These are phyloP conservation scores for Lycia hirtaria DNA, from an alignment of 2,888 invertebrate species.

Conservation along the genomic window DNA sequence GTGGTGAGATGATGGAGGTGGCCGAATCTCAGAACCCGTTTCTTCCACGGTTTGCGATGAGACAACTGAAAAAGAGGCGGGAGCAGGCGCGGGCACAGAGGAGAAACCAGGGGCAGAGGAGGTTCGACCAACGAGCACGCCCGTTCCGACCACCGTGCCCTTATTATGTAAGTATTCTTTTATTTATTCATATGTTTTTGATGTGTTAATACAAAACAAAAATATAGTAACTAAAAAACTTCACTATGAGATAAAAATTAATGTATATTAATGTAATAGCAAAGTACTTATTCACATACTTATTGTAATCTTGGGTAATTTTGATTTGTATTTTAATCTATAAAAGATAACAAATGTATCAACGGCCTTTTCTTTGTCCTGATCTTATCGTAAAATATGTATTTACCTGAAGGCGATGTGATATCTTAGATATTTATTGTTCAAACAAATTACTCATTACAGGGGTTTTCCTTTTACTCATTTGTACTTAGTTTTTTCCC, in stretches of 20 bases:
- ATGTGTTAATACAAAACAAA: neutral
- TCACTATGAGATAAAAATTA: too few species aligned
- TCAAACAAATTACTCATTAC: conserved; percentile 7
- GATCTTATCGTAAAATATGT: neutral
- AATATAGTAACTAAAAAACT: too few species aligned
- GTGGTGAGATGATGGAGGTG: conserved; percentile 69
- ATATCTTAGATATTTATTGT: conserved; percentile 3
- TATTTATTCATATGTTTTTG: neutral
- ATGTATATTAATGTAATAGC: neutral
- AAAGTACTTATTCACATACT: neutral
- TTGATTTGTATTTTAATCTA: conserved; percentile 5
- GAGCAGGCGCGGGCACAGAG: conserved; percentile 63
- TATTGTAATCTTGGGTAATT: neutral
- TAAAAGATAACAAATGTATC: neutral
- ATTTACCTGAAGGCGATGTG: conserved; percentile 1
- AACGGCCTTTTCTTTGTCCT: neutral
- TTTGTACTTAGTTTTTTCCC: conserved; percentile 11
- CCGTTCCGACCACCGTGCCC: conserved; percentile 37
- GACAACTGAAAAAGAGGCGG: conserved; percentile 65
- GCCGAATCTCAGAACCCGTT: conserved; percentile 75
- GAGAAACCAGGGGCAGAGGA: conserved; percentile 54
- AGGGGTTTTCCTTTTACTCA: neutral
- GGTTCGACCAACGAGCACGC: conserved; percentile 41
- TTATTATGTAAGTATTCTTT: conserved; percentile 53
- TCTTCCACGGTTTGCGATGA: conserved; percentile 77